These are phyloP conservation scores for Amitus sp. DNA, from an alignment of 2,888 invertebrate species.

Conservation along the genomic window DNA sequence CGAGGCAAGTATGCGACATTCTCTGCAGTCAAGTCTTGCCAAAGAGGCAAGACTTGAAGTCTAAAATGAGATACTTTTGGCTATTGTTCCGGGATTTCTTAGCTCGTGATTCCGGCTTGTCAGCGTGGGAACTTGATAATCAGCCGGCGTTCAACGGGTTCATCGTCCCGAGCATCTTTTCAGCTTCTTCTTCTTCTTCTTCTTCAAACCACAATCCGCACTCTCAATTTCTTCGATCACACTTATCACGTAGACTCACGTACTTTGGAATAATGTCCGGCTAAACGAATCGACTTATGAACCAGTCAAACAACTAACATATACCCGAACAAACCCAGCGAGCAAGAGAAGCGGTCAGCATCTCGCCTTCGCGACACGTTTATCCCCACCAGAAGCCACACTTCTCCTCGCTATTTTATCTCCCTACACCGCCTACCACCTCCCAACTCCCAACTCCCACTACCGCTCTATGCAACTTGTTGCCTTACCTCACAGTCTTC, in stretches of 20 bases:
- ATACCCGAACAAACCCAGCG: slow-evolving; percentile 37
- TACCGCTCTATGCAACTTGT: slow-evolving; percentile 31
- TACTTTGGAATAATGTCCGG: slow-evolving; percentile 35
- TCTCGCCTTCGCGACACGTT: slow-evolving; percentile 42
- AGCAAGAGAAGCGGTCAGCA: slow-evolving; percentile 40
- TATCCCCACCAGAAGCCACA: slow-evolving; percentile 28
- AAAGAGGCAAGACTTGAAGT: not conserved
- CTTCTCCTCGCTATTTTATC: slow-evolving; percentile 24
- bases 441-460: slow-evolving; percentile 25
- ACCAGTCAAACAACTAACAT: slow-evolving; percentile 39
- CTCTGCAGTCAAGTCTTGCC: not conserved
- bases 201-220: slow-evolving; percentile 1
- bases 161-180: too few relatives aligned
- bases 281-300: slow-evolving; percentile 30
- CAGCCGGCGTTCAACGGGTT: not conserved
- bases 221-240: slow-evolving; percentile 15
- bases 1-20: slow-evolving; percentile 4
- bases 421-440: slow-evolving; percentile 20
- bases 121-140: not conserved
- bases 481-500: too few relatives aligned
- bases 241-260: slow-evolving; percentile 30
- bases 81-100: too few relatives aligned
- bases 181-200: too few relatives aligned
- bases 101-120: not conserved
- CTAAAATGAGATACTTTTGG: not conserved